phyloP scores from a whole-genome alignment of 2,113 vertebrate genomes.

The Alethe diademata region DNA sequence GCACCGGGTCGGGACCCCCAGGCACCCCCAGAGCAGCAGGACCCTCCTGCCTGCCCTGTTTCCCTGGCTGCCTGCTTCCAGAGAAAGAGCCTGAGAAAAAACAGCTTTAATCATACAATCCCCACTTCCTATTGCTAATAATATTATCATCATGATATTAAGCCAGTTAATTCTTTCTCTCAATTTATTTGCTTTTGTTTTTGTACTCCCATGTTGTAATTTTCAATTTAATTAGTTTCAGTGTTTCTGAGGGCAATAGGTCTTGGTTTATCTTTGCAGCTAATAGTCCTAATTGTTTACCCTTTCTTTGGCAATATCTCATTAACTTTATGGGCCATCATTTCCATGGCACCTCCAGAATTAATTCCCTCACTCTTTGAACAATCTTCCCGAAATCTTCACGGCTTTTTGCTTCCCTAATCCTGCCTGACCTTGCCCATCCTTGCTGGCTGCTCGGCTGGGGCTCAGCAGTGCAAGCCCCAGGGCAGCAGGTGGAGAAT shows the following conservation, averaged over 20 bases:
- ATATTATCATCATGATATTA: slow-evolving; percentile 63
- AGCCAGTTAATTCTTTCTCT: slow-evolving; percentile 61
- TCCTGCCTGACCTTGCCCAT: not conserved
- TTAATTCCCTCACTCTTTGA: slow-evolving; percentile 51
- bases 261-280: slow-evolving; percentile 68
- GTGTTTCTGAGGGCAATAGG: slow-evolving; percentile 65
- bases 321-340: slow-evolving; percentile 76
- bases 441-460: not conserved
- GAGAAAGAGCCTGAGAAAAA: not conserved
- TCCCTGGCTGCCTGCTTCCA: rapidly evolving
- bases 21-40: rapidly evolving
- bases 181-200: slow-evolving; percentile 57
- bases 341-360: slow-evolving; percentile 57
- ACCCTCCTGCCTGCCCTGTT: rapidly evolving
- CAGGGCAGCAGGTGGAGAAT: not conserved
- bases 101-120: slow-evolving; percentile 40
- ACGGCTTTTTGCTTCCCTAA: not conserved
- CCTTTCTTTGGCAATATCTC: slow-evolving; percentile 73
- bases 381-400: not conserved
- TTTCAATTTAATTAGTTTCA: slow-evolving; percentile 77
- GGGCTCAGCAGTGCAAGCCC: not conserved
- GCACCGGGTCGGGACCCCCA: rapidly evolving
- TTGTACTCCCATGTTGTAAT: slow-evolving; percentile 63
- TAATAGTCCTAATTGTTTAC: slow-evolving; percentile 78
- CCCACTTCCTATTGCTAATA: slow-evolving; percentile 54